These are phyloP conservation scores for Diachasmimorpha longicaudata DNA, from an alignment of 1,140 invertebrate species.

Conservation along the genomic window DNA sequence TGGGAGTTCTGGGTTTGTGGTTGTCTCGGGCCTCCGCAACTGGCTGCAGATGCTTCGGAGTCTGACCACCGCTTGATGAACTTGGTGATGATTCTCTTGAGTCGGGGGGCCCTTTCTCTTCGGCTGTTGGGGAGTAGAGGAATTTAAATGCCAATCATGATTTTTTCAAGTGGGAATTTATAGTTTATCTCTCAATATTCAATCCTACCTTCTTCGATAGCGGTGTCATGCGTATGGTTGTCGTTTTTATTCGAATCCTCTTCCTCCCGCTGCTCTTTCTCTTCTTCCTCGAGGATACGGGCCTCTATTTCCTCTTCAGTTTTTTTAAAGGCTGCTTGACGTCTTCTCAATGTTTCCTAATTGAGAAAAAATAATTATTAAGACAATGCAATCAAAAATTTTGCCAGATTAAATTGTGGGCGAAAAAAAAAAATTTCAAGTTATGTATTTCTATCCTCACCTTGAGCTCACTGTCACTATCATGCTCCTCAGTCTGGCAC, in stretches of 20 bases:
- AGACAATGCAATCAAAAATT: not conserved
- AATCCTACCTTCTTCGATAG: not conserved
- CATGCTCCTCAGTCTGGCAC: conserved; percentile 50
- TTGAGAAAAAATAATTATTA: not conserved
- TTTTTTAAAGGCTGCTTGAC: conserved; percentile 63
- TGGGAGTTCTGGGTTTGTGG: conserved; percentile 7
- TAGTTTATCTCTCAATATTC: too few relatives aligned
- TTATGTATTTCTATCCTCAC: conserved; percentile 34
- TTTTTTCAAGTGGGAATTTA: too few relatives aligned
- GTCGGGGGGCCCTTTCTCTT: not conserved
- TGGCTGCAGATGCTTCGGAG: not conserved
- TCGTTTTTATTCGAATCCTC: conserved; percentile 46
- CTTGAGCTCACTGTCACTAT: conserved; percentile 63
- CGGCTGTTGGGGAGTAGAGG: not conserved
- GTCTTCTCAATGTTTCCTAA: conserved; percentile 58
- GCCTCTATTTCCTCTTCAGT: conserved; percentile 65
- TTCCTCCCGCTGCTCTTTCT: conserved; percentile 43
- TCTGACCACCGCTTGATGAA: not conserved
- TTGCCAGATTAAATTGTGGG: too few relatives aligned
- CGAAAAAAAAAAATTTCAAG: too few relatives aligned
- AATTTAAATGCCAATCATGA: too few relatives aligned
- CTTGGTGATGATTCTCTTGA: conserved; percentile 23
- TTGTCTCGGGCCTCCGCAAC: not conserved
- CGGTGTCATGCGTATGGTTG: conserved; percentile 58
- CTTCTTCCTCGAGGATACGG: conserved; percentile 59